A percentile compares a stretch with the other conserved stretches of the same genome.
Conservation (phyloP, 2,113 vertebrate genomes). For the Anoplopoma fimbria region DNA sequence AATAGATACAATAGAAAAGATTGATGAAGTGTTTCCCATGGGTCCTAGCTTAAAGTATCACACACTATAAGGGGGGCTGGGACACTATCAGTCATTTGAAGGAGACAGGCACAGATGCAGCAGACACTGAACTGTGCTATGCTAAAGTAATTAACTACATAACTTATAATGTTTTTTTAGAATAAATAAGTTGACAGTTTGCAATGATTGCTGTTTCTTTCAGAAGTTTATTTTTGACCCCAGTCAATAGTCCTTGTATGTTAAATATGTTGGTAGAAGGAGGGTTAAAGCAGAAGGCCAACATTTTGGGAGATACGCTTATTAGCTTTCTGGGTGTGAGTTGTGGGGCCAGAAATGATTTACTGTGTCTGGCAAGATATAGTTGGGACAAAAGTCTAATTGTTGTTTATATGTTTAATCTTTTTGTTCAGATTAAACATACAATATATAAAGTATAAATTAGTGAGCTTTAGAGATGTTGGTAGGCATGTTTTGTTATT, state of each 20-base stretch:
- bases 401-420: background rate
- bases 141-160: background rate
- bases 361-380: background rate
- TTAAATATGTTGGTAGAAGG: background rate
- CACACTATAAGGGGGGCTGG: background rate
- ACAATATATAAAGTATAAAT: background rate
- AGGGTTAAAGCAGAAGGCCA: background rate
- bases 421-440: background rate
- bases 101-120: background rate
- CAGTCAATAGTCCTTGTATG: background rate
- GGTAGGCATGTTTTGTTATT: background rate
- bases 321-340: background rate
- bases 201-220: background rate
- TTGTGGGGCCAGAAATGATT: background rate
- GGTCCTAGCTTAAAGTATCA: background rate
- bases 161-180: background rate
- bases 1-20: background rate
- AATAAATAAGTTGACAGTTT: background rate
- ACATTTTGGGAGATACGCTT: background rate
- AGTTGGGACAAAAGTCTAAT: background rate
- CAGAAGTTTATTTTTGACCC: background rate
- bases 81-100: background rate
- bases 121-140: background rate
- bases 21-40: background rate
- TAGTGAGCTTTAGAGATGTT: background rate